Percentiles rank a stretch among this genome's conserved stretches.
phyloP scores from a whole-genome alignment of 2,888 invertebrate species.

The Gonocerus acuteangulatus region DNA sequence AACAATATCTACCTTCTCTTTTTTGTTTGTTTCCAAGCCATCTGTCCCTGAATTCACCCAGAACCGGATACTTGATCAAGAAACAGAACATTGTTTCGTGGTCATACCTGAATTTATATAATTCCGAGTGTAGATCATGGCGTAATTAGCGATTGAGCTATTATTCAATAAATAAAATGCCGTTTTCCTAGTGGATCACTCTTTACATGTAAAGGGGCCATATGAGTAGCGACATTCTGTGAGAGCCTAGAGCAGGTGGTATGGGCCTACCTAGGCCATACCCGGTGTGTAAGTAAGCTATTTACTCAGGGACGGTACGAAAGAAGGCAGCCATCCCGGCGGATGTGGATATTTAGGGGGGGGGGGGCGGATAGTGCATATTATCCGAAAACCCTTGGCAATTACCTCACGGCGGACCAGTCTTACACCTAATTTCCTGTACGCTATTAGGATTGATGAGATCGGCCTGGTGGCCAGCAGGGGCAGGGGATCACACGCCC shows the following conservation, averaged over 20 bases:
- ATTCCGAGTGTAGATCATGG: no score
- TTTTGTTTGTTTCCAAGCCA: no score
- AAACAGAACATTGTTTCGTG: no score
- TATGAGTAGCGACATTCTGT: neutral
- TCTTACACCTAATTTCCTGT: conserved; percentile 16
- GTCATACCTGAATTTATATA: no score
- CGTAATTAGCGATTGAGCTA: no score
- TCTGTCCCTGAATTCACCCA: no score
- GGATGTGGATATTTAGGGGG: conserved; percentile 7
- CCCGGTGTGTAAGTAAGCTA: conserved; percentile 10
- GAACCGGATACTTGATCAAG: no score
- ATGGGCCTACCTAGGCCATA: neutral
- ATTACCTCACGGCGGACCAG: conserved; percentile 3
- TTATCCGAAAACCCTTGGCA: neutral
- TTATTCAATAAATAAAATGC: no score
- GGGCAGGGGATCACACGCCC: no score
- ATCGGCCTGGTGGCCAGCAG: neutral
- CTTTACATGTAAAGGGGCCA: no score
- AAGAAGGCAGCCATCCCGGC: neutral
- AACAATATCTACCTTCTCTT: no score
- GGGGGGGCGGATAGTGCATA: neutral
- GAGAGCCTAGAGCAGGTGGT: neutral
- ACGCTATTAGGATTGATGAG: neutral
- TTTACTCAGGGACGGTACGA: neutral
- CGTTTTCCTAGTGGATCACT: no score